Evolutionary conservation across 2,113 vertebrate genomes (phyloP), one percentile per base, ranked within the genome.

Genomic region (Eolophus roseicapilla): DNA sequence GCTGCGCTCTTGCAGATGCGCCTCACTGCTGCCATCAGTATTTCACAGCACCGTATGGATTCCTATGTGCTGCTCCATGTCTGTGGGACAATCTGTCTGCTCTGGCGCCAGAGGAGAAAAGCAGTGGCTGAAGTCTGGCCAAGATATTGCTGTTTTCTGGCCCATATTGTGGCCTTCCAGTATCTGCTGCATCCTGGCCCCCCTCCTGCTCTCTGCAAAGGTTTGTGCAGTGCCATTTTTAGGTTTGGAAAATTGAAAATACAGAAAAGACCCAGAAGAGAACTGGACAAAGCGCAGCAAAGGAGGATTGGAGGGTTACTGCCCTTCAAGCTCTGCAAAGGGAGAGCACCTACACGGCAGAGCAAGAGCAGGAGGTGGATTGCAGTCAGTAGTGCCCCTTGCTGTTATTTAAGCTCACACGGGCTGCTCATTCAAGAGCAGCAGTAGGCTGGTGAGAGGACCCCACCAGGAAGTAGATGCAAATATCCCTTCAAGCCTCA

Each of bases 71-170:
- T 98, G 39, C 80, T 98, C 33, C 97, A 93, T 55, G 98, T 97
- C 41, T 88, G 96, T 16, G 97, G 98, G 73, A 94, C 98, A 82
- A 92, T 98, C 41, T 97, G 86, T 13, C 93, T 99, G 86, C 90
- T 98, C 74, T 94, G 90, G 35, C 95, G 97, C 62, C 96, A 97
- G 18, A 87, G 97, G 70, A 98, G 98, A 78, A 98, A 98, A 93
- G 98, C 98, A 20, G 97, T 98, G 7, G 98, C 98, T n/a, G 98
- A 99, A 90, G 94, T 98, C 60, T 99, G 98, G 99, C 98, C 97
- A 53, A 97, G 97, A 93, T 97, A 98, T 87, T 98, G 98, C 87
- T 98, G 97, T 88, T 98, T 98, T 70, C 98, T 98, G 11, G 81
- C 98, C n/a, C 91, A 97, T 31, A 95, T 98, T 17, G 92, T 97